These are phyloP conservation scores for Parelbella ahira DNA, from an alignment of 2,888 invertebrate species.

Conservation along the genomic window DNA sequence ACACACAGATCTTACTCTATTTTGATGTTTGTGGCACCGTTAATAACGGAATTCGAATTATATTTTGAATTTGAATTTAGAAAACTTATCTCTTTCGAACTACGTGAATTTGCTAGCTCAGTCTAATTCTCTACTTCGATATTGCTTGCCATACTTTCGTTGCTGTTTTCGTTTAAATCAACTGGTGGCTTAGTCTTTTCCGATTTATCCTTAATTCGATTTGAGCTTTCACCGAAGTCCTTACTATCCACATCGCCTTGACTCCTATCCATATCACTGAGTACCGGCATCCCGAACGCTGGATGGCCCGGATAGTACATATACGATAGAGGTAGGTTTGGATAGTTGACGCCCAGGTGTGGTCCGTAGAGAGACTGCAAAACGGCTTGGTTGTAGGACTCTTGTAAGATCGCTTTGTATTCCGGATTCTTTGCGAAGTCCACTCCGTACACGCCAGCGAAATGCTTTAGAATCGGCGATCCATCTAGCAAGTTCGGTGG, in stretches of 20 bases:
- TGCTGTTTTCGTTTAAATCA: slow-evolving; percentile 68
- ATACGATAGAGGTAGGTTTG: slow-evolving; percentile 65
- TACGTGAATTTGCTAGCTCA: too few relatives aligned
- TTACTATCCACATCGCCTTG: slow-evolving; percentile 48
- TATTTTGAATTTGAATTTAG: too few relatives aligned
- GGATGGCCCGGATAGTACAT: slow-evolving; percentile 75
- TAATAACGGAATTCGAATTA: too few relatives aligned
- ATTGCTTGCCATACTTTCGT: slow-evolving; percentile 75
- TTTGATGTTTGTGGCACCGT: too few relatives aligned
- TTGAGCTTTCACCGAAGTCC: slow-evolving; percentile 45
- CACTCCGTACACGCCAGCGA: slow-evolving; percentile 73
- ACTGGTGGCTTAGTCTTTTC: slow-evolving; percentile 49
- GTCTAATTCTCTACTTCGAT: slow-evolving; percentile 73
- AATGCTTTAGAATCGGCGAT: slow-evolving; percentile 72
- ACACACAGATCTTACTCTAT: too few relatives aligned
- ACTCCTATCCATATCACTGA: slow-evolving; percentile 61
- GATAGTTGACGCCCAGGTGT: slow-evolving; percentile 70
- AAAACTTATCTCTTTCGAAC: too few relatives aligned
- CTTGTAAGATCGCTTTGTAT: slow-evolving; percentile 70
- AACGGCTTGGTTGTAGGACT: slow-evolving; percentile 74
- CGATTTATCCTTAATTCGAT: slow-evolving; percentile 50
- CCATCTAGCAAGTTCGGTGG: slow-evolving; percentile 61
- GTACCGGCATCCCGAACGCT: slow-evolving; percentile 54
- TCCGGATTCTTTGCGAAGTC: slow-evolving; percentile 74
- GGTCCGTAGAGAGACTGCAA: slow-evolving; percentile 71